Evolutionary conservation across 2,113 vertebrate species (phyloP).

Genomic region (Nothoprocta perdicaria): DNA sequence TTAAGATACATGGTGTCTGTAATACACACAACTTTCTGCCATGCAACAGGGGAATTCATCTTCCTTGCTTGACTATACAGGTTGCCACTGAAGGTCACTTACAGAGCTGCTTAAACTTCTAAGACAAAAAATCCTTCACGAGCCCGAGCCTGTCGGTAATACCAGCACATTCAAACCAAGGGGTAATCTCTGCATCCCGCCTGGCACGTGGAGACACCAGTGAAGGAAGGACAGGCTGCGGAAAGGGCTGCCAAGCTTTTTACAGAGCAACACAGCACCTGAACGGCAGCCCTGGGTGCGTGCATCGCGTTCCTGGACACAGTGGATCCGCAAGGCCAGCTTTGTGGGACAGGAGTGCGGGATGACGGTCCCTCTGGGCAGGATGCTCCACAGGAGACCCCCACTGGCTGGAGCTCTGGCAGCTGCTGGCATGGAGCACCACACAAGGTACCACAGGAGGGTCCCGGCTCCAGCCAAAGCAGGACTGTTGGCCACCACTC

Average conservation of each 20-base stretch:
- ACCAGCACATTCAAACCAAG: rapidly evolving
- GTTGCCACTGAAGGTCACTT: neutral
- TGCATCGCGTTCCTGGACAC: neutral
- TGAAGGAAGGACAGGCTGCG: neutral
- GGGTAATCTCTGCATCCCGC: neutral
- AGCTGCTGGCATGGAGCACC: neutral
- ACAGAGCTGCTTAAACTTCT: neutral
- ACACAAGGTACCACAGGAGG: neutral
- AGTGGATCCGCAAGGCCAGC: rapidly evolving
- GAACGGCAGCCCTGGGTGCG: neutral
- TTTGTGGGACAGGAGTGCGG: neutral
- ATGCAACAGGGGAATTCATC: neutral
- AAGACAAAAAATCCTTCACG: neutral
- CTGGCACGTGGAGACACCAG: neutral
- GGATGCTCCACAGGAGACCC: neutral
- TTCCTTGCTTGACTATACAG: neutral
- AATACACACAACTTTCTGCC: neutral
- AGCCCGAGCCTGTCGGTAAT: neutral
- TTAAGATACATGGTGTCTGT: rapidly evolving
- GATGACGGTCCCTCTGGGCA: neutral
- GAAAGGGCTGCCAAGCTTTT: neutral
- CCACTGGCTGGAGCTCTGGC: neutral
- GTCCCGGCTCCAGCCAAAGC: neutral
- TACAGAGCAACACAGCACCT: neutral
- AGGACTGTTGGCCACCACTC: neutral